Evolutionary conservation across 2,888 invertebrate species (phyloP), one percentile per base, ranked within the genome.

Genomic region (Drosophila ustulata): DNA sequence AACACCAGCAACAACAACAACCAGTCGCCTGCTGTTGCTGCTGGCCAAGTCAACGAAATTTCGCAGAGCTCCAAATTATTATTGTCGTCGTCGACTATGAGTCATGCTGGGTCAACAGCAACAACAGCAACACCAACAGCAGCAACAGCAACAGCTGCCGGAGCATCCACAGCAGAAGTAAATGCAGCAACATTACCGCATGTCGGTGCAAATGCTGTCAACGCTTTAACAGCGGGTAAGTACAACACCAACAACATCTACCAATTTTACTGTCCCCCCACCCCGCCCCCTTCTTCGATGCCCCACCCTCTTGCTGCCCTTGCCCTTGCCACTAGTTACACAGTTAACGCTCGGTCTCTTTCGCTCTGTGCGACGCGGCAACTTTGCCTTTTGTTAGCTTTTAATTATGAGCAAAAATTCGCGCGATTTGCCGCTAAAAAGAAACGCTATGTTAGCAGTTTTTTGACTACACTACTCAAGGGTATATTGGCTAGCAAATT

Each of bases 361-460:
- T 45, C 45, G 43, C 32, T 26, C 57, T 68, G 61, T 65, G 68
- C 72, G 63, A 56, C 63, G 68, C 63, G 63, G 68, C 74, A 75
- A 68, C 62, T 76, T 80, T 79, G 71, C 66, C 78, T 82, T 81
- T 87, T 88, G 90, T 89, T 88, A 88, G 89, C 88, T 91, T 90
- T 91, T 90, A 90, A 90, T 90, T 90, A 89, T 84, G 77, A 78
- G 71, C 65, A 75, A 76, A 82, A 83, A 65, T 82, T 77, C 53
- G 70, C 71, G 68, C 68, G 52, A 52, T 57, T 57, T 71, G 70
- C 56, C 45, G 45, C 64, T 46, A 47, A 65, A 72, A 68, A 75
- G 74, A 56, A 78, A 68, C 79, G 83, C 83, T 65, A 62, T 67
- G 67, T 59, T 58, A 66, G 89, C 83, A 76, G 50, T 81, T 84